Evolutionary conservation across 1,140 invertebrate genomes (phyloP), one percentile per base, ranked within the genome.

Genomic region (Drosophila grimshawi): DNA sequence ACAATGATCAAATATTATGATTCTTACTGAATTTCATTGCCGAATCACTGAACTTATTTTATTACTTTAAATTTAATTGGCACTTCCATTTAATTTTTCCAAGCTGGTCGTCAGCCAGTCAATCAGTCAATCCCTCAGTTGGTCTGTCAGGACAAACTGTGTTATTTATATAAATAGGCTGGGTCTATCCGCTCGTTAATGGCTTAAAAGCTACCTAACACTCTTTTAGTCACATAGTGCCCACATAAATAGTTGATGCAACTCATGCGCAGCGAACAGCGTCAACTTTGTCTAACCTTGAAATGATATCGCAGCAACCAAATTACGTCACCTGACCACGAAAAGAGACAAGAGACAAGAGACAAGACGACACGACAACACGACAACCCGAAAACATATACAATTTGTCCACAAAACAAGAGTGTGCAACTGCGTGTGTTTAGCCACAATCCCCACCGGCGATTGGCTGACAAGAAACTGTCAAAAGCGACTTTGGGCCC

Each of bases 271-370:
- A 11, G 43, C 56, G 4, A 51, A 19, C 5, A 30, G 19, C 45
- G 45, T 48, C 8, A n/a, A n/a, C 52, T 10, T 41, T 29, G 49
- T 49, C 52, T 81, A 77, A 81, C 81, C 81, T 85, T 85, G 78
- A 79, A 71, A 49, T 70, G 46, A 57, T 76, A 66, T 52, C 8
- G 56, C 53, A 66, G 41, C 61, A 35, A 35, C 53, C 49, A 43
- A 63, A 76, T 85, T 86, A 67, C 81, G 78, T 86, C 81, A 85
- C 59, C 71, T 64, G 76, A 5, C 61, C 79, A 67, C 59, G 48
- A 80, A 41, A 52, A 59, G n/a, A 1, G n/a, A 46, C 45, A 19
- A 46, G 11, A 46, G 2, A 55, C 29, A 35, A 1, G 39, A 41
- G 4, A 33, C 33, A 33, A 33, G 37, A 62, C 39, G 11, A 63